These are phyloP conservation scores for Actinia equina DNA, from an alignment of 64 coral and sea anemone genomes.

Conservation along the genomic window DNA sequence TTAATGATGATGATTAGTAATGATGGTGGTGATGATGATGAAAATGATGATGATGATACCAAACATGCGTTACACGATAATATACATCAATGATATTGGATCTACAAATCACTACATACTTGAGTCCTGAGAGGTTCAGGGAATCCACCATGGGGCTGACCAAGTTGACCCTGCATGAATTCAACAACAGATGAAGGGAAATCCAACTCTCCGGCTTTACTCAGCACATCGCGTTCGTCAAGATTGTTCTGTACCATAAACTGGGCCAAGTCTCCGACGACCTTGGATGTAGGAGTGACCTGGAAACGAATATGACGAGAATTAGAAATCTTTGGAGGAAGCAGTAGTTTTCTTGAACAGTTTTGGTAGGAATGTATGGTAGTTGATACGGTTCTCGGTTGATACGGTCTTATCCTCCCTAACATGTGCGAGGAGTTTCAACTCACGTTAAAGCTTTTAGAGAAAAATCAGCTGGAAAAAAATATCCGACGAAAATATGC, in stretches of 20 bases:
- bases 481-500: too few species aligned
- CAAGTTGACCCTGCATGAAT: constrained; percentile 96
- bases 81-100: background rate
- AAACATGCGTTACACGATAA: too few species aligned
- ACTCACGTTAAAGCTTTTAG: too few species aligned
- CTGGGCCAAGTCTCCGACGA: constrained; percentile 94
- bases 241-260: constrained; percentile 98
- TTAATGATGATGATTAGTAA: background rate
- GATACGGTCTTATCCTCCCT: too few species aligned
- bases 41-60: background rate
- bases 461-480: too few species aligned
- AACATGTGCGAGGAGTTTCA: too few species aligned
- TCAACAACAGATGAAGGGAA: constrained; percentile 88
- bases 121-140: constrained; percentile 93
- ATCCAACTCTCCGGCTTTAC: constrained; percentile 73
- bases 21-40: background rate
- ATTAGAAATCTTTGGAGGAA: too few species aligned
- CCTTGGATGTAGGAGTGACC: constrained; percentile 98
- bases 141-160: constrained; percentile 92
- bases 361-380: too few species aligned
- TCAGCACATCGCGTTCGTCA: constrained; percentile 79
- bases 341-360: too few species aligned
- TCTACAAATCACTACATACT: constrained; percentile 17
- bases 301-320: background rate
- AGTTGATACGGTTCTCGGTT: too few species aligned